Conservation (phyloP, 1,140 invertebrate genomes). For the Eufriesea mexicana region DNA sequence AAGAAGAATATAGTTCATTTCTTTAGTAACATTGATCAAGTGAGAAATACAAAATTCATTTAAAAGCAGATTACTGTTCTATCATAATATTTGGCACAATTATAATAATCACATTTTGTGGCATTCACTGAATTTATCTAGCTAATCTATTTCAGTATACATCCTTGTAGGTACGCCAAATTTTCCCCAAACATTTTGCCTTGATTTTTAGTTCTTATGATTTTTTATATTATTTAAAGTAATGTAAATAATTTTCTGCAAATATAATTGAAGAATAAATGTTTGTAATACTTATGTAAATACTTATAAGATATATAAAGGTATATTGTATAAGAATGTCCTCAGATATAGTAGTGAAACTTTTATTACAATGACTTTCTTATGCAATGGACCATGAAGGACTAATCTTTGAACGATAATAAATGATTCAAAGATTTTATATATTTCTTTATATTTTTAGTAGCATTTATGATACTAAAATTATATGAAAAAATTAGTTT, state of each 20-base stretch:
- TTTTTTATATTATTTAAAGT: not conserved
- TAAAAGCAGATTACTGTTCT: not conserved
- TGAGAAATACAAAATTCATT: not conserved
- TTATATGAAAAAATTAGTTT: not conserved
- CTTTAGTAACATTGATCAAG: not conserved
- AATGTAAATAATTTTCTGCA: not conserved
- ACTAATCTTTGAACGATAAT: slow-evolving; percentile 9
- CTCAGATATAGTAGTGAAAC: not conserved
- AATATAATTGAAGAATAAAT: not conserved
- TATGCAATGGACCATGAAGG: slow-evolving; percentile 26
- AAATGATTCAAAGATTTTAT: not conserved
- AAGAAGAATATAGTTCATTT: not conserved
- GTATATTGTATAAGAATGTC: not conserved
- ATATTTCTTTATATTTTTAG: not conserved
- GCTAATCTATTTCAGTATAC: slow-evolving; percentile 78
- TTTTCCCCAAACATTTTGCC: slow-evolving; percentile 43
- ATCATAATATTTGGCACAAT: slow-evolving; percentile 72
- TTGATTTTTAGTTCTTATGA: not conserved
- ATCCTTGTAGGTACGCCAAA: slow-evolving; percentile 40
- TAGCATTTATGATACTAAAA: not conserved
- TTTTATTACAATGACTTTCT: slow-evolving; percentile 31
- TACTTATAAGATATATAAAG: not conserved
- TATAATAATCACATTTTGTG: slow-evolving; percentile 67
- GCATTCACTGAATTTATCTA: slow-evolving; percentile 64
- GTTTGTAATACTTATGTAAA: not conserved